Conservation (phyloP, 2,797 vertebrate species). For the Sebastes iracundus region DNA sequence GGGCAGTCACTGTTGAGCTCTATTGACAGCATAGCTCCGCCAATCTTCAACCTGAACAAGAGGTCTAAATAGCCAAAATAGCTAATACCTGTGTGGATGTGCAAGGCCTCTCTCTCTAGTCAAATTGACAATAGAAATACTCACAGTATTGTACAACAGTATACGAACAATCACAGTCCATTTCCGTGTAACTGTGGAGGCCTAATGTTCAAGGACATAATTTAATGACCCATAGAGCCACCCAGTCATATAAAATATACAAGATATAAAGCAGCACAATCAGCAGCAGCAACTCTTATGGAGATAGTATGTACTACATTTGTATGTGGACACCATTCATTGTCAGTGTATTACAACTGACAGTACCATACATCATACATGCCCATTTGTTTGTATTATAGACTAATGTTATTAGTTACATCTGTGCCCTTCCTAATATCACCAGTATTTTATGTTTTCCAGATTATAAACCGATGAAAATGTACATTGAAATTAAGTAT, state of each 20-base stretch:
- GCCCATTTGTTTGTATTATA: neutral
- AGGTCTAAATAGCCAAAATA: no score
- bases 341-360: neutral
- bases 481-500: neutral
- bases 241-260: neutral
- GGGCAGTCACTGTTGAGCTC: no score
- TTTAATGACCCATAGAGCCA: neutral
- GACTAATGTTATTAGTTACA: neutral
- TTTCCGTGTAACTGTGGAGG: no score
- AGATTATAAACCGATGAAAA: neutral
- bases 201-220: neutral
- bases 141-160: neutral
- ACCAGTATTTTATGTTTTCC: neutral
- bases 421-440: neutral
- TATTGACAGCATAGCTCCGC: neutral
- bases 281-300: neutral
- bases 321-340: neutral
- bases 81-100: neutral
- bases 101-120: neutral
- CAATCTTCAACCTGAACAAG: no score
- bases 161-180: no score
- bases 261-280: neutral
- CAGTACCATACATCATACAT: neutral
- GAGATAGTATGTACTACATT: neutral
- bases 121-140: neutral